Evolutionary conservation across 2,888 invertebrate genomes (phyloP).

Genomic region (Mylabris sibirica): DNA sequence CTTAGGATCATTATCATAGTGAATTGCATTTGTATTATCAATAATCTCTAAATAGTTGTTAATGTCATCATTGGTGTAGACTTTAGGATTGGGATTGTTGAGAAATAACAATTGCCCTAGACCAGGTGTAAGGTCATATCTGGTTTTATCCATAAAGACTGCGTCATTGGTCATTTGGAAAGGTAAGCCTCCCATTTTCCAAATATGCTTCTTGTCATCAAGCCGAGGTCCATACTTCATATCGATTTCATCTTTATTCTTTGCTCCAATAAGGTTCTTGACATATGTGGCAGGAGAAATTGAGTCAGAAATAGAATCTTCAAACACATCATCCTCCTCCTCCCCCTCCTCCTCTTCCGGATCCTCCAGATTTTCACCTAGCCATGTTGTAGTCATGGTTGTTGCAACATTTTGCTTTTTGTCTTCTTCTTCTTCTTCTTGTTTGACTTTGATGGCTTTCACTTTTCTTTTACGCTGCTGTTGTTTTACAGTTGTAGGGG

Average conservation of each 20-base stretch:
- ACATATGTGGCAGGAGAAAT: too few species aligned
- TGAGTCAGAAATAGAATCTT: too few species aligned
- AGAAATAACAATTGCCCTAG: slow-evolving; percentile 28
- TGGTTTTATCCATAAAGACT: slow-evolving; percentile 26
- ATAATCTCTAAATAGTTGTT: slow-evolving; percentile 28
- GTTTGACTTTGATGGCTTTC: too few species aligned
- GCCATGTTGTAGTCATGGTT: too few species aligned
- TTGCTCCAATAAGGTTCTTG: too few species aligned
- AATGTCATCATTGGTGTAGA: slow-evolving; percentile 27
- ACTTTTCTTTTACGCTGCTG: too few species aligned
- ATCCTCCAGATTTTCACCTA: too few species aligned
- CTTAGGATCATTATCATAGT: slow-evolving; percentile 21
- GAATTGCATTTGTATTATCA: slow-evolving; percentile 24
- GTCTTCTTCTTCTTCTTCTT: too few species aligned
- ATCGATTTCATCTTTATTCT: slow-evolving; percentile 2
- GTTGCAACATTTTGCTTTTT: too few species aligned
- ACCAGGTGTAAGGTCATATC: slow-evolving; percentile 30
- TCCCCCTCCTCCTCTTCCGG: too few species aligned
- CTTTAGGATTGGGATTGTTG: slow-evolving; percentile 21
- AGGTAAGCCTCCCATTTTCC: slow-evolving; percentile 22
- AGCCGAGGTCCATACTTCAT: slow-evolving; percentile 22
- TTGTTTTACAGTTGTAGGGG: too few species aligned
- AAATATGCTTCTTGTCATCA: slow-evolving; percentile 13
- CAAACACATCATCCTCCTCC: too few species aligned
- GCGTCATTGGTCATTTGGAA: slow-evolving; percentile 18